Percentiles rank a stretch among this genome's conserved stretches.
Conservation (phyloP, 2,888 invertebrate genomes). For the Aleiodes leptofemur region DNA sequence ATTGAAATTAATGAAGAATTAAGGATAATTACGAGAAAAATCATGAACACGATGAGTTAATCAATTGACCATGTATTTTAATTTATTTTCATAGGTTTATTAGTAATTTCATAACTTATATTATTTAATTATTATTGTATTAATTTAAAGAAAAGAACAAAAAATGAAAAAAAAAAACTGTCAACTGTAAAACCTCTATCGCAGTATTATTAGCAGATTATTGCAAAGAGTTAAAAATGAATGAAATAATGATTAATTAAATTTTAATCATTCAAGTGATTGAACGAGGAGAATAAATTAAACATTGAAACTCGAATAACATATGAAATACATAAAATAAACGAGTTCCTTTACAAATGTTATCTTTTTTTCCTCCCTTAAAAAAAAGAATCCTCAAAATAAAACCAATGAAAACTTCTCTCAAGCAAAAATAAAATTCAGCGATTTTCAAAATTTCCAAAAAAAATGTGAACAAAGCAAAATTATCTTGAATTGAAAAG, state of each 20-base stretch:
- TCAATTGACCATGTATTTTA: constrained; percentile 11
- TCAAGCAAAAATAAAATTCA: no score
- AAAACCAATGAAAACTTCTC: no score
- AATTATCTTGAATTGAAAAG: no score
- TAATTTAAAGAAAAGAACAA: constrained; percentile 18
- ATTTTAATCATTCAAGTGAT: background rate
- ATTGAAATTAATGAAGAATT: background rate
- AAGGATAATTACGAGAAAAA: background rate
- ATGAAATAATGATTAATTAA: constrained; percentile 25
- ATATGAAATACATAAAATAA: constrained; percentile 67
- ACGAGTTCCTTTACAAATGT: constrained; percentile 70
- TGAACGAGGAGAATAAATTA: constrained; percentile 16
- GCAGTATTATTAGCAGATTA: constrained; percentile 72
- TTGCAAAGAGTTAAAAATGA: constrained; percentile 48
- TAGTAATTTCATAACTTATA: constrained; percentile 10
- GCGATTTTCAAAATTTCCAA: background rate
- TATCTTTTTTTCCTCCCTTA: no score
- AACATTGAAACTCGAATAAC: background rate
- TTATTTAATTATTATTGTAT: constrained; percentile 33
- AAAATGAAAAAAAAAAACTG: constrained; percentile 46
- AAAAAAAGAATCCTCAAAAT: no score
- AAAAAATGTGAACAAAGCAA: background rate
- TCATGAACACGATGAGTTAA: constrained; percentile 7
- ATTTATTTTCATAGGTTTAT: constrained; percentile 22
- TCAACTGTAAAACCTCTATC: constrained; percentile 68